Base-by-base conservation (phyloP, 1,140 invertebrate species). In the Drosophila trapezifrons region DNA sequence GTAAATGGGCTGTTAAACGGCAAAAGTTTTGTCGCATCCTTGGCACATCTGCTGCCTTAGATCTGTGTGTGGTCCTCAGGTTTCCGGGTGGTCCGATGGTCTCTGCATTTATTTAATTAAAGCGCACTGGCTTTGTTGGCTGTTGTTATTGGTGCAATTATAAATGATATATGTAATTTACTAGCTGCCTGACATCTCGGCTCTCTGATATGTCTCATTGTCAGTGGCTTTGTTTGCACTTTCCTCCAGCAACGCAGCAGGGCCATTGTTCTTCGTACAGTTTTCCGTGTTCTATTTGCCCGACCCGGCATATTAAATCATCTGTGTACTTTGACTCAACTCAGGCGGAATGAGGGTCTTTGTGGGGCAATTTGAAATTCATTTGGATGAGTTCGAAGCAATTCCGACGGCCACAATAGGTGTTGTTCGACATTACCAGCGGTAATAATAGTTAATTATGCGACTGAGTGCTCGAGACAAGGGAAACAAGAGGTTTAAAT, bases 141-240 rank as follows among this genome's bases (percentile, higher is more conserved):
- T 73, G 71, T 69, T 87, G 78, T 76, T 75, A 62, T 71, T 80
- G 64, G 56, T 46, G 63, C 76, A 89, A 87, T 87, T 89, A 87
- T 89, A 83, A 76, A 89, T 89, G 84, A 83, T 87, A 80, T 87
- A 89, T 89, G 57, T 80, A 89, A 89, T 87, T 83, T 67, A 83
- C 64, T 80, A 55, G 63, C 32, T 47, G 45, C 45, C 55, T 60
- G 57, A 59, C 29, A 47, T 63, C 56, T 73, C 55, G 20, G 20
- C 63, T 40, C 18, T 52, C 47, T 49, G 73, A 67, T 76, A 67
- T 67, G 73, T 75, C 54, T 37, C 49, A 42, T 59, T 69, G 29
- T 62, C 45, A 58, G 62, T 55, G 32, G 20, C 52, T 66, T 58
- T 63, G 49, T 73, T 74, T 66, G 47, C 57, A 55, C 17, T 46